These are phyloP conservation scores for Pithys albifrons DNA, from an alignment of 2,113 vertebrate genomes.

Conservation along the genomic window DNA sequence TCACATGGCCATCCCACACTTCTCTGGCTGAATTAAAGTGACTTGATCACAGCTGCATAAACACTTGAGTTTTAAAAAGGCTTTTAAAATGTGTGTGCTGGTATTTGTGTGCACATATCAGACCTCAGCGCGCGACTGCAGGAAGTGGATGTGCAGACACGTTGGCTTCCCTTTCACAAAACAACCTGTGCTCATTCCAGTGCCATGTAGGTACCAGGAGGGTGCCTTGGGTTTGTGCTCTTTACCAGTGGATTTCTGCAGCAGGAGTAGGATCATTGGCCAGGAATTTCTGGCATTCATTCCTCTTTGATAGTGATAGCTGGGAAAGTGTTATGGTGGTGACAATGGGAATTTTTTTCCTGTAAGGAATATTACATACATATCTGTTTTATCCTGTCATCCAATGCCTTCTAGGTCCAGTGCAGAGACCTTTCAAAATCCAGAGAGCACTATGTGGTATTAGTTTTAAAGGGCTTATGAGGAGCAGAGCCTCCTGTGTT, in stretches of 20 bases:
- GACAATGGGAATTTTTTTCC: neutral
- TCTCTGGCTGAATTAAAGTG: neutral
- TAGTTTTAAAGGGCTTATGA: neutral
- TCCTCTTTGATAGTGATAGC: neutral
- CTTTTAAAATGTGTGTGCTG: neutral
- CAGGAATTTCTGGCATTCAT: neutral
- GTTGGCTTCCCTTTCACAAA: neutral
- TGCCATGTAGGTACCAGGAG: neutral
- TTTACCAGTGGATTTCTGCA: neutral
- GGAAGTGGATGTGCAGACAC: neutral
- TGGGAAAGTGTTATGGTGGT: neutral
- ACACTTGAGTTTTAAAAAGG: neutral
- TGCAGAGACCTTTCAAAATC: neutral
- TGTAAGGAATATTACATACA: neutral
- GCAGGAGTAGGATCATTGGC: neutral
- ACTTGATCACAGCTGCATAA: neutral
- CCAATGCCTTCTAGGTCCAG: neutral
- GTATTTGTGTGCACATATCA: neutral
- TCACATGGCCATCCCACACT: neutral
- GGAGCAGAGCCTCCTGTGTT: neutral
- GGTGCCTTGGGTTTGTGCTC: neutral
- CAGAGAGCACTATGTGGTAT: neutral
- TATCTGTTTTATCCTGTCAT: neutral
- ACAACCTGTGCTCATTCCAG: rapidly evolving
- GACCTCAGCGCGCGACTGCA: neutral